Evolutionary conservation across 1,140 invertebrate species (phyloP), one percentile per base, ranked within the genome.

Genomic region (Zaprionus vittiger): DNA sequence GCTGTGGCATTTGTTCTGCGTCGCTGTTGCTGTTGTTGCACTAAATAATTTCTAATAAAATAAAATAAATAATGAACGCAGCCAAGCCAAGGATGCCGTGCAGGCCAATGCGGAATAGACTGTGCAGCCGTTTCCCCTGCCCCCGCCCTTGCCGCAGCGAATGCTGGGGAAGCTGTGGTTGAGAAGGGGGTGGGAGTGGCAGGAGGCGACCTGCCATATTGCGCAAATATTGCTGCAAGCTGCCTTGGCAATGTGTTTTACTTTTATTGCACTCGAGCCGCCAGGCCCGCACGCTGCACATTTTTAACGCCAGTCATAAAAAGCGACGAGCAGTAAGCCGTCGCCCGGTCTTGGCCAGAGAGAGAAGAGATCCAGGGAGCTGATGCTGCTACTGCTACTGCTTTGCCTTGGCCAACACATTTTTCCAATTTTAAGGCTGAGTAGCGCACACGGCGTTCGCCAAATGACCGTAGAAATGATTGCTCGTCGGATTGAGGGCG

Each of bases 11-110:
- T 34, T 31, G 56, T 56, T 56, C 54, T 59, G 41, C 47, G 47
- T 22, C 47, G 15, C 24, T 56, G 52, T 9, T 49, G 31, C 47
- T 52, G 79, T 68, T 66, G 86, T 77, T 67, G 79, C 79, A 82
- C 86, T 90, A 90, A 91, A 90, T 90, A 90, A 90, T 90, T 90
- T 90, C 85, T 90, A 90, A 90, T 90, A 90, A 90, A 90, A 90
- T 90, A 90, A 90, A 90, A 91, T 90, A 90, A 90, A 90, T 90
- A 90, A 90, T 90, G 85, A 85, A 91, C 79, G 85, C 81, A 90
- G 80, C 69, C 49, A 55, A 64, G 64, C 68, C 64, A 79, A 77
- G 73, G 75, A 80, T 80, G 71, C 75, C 37, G 22, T n/a, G 22
- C 78, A 69, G 49, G 44, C 49, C 15, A 41, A 47, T 47, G 41